phyloP scores from a whole-genome alignment of 2,888 invertebrate genomes.

The Amitus sp. region DNA sequence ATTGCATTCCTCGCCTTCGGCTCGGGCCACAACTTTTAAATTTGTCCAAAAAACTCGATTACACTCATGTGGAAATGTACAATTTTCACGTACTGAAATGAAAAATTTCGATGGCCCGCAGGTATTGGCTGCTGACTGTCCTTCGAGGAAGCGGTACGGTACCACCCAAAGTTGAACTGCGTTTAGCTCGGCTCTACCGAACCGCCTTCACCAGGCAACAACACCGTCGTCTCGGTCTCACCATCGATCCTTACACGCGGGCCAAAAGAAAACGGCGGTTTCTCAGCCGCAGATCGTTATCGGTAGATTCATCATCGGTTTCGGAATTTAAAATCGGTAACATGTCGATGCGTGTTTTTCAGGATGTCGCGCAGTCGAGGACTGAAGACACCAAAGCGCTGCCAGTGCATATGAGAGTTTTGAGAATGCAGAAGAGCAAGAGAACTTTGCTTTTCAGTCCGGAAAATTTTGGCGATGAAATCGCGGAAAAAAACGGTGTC shows the following conservation, averaged over 20 bases:
- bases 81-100: background rate
- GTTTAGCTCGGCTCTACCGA: slow-evolving; percentile 80
- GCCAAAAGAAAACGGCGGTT: slow-evolving; percentile 43
- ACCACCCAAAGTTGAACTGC: slow-evolving; percentile 74
- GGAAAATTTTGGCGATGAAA: slow-evolving; percentile 17
- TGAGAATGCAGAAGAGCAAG: slow-evolving; percentile 24
- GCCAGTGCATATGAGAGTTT: slow-evolving; percentile 28
- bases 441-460: slow-evolving; percentile 23
- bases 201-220: slow-evolving; percentile 87
- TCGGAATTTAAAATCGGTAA: background rate
- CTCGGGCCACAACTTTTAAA: no score
- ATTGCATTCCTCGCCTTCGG: no score
- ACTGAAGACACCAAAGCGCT: slow-evolving; percentile 1
- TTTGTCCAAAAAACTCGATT: no score
- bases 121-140: slow-evolving; percentile 86
- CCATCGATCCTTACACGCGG: slow-evolving; percentile 63
- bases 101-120: slow-evolving; percentile 24
- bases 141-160: slow-evolving; percentile 70
- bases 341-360: no score
- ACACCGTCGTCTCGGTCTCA: slow-evolving; percentile 79
- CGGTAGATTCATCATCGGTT: no score
- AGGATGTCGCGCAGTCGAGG: no score
- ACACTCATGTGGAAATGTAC: no score
- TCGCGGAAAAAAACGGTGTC: background rate
- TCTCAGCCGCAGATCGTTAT: slow-evolving; percentile 12